Evolutionary conservation across 2,797 vertebrate species (phyloP).

Genomic region (Ctenopoma multispine): DNA sequence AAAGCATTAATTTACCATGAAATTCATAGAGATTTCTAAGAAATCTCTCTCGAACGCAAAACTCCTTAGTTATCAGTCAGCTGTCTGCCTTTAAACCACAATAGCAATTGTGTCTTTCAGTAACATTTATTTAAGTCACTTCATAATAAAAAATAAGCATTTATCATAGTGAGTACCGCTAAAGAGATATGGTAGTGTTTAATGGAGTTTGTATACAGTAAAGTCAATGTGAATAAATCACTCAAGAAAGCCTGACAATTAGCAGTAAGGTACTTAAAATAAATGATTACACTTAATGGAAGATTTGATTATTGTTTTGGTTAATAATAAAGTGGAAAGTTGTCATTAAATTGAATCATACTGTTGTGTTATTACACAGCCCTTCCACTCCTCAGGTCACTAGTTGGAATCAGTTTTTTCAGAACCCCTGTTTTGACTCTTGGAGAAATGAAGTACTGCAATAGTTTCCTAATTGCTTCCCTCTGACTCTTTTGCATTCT

Average conservation of each 20-base stretch:
- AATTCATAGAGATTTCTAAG: no score
- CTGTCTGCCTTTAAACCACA: no score
- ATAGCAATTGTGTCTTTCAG: no score
- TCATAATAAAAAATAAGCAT: no score
- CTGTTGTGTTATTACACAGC: constrained; percentile 38
- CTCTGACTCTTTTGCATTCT: constrained; percentile 64
- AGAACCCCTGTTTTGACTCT: constrained; percentile 44
- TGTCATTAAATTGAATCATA: constrained; percentile 52
- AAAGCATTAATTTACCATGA: no score
- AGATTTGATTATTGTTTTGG: constrained; percentile 12
- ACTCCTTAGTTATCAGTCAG: no score
- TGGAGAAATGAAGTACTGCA: constrained; percentile 59
- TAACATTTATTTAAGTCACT: no score
- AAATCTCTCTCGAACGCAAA: no score
- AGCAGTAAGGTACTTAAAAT: background rate
- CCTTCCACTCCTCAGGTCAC: constrained; percentile 54
- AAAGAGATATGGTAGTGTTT: background rate
- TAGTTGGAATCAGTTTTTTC: constrained; percentile 36
- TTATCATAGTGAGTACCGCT: background rate
- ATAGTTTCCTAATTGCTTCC: constrained; percentile 69
- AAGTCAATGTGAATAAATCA: no score
- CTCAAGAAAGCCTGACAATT: background rate
- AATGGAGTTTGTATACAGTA: background rate
- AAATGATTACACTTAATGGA: constrained; percentile 11
- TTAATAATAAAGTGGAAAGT: constrained; percentile 40